Conservation (phyloP, 2,888 invertebrate genomes). For the Tenthredo amoena region DNA sequence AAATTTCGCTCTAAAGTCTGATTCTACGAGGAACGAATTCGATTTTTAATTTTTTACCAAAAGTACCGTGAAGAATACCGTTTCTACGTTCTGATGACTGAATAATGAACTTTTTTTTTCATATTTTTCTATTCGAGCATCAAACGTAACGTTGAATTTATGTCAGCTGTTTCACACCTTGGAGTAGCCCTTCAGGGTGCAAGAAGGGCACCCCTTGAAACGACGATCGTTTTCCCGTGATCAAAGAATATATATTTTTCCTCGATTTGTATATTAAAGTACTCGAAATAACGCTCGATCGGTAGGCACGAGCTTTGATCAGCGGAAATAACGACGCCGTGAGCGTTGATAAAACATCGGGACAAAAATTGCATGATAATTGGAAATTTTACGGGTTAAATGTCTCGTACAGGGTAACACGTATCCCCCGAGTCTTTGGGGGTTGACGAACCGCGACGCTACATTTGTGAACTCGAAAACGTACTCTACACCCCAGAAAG, state of each 20-base stretch:
- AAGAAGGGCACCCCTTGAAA: not conserved
- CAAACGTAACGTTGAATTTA: not conserved
- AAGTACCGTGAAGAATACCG: not conserved
- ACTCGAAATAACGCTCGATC: not conserved
- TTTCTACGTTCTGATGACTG: not conserved
- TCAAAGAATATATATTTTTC: not conserved
- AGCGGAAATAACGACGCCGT: not conserved
- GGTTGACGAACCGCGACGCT: not conserved
- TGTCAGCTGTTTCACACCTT: not conserved
- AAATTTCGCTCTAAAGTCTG: too few relatives aligned
- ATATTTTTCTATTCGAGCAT: not conserved
- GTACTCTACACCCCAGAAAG: constrained; percentile 30
- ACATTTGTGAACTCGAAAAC: constrained; percentile 1
- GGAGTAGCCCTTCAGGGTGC: not conserved
- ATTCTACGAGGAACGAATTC: too few relatives aligned
- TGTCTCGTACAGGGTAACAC: constrained; percentile 10
- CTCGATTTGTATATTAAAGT: not conserved
- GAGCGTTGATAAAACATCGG: constrained; percentile 9
- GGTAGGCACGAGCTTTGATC: not conserved
- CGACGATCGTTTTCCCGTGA: not conserved
- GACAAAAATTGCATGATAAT: constrained; percentile 5
- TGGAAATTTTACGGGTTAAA: constrained; percentile 44
- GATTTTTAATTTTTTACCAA: too few relatives aligned
- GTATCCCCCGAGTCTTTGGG: not conserved
- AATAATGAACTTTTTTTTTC: not conserved